Evolutionary conservation across 2,888 invertebrate species (phyloP).

Genomic region (Seira musarum): DNA sequence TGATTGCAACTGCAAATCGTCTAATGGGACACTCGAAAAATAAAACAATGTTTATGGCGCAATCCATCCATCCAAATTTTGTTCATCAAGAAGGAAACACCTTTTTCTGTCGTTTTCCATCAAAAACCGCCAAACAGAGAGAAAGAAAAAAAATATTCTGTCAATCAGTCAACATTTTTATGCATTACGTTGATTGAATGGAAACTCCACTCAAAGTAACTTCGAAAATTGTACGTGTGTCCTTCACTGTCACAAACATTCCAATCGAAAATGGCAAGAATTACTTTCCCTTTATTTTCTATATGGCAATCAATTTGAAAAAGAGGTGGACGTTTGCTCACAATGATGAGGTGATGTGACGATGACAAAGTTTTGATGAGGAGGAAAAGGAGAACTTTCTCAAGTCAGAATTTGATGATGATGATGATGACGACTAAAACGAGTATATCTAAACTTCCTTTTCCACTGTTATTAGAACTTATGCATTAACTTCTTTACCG

Average conservation of each 20-base stretch:
- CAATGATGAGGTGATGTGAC: constrained; percentile 45
- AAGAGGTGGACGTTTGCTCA: constrained; percentile 17
- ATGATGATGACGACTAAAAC: constrained; percentile 43
- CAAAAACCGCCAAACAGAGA: constrained; percentile 39
- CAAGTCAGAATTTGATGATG: constrained; percentile 35
- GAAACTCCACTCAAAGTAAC: no score
- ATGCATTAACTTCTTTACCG: constrained; percentile 41
- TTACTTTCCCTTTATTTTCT: neutral
- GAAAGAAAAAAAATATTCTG: no score
- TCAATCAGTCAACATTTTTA: neutral
- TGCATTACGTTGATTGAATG: no score
- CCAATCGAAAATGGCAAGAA: constrained; percentile 18
- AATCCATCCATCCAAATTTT: no score
- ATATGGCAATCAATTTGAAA: constrained; percentile 58
- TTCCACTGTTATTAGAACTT: constrained; percentile 1
- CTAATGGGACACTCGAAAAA: no score
- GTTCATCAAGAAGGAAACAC: constrained; percentile 56
- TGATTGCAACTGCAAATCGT: no score
- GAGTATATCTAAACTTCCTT: constrained; percentile 14
- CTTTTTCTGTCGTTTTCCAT: constrained; percentile 62
- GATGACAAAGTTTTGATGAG: constrained; percentile 57
- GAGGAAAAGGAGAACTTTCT: constrained; percentile 14
- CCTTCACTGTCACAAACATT: constrained; percentile 61
- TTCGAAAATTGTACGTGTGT: constrained; percentile 32
- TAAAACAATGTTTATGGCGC: no score